Conservation (phyloP, 2,113 vertebrate genomes). For the Octodon degus region DNA sequence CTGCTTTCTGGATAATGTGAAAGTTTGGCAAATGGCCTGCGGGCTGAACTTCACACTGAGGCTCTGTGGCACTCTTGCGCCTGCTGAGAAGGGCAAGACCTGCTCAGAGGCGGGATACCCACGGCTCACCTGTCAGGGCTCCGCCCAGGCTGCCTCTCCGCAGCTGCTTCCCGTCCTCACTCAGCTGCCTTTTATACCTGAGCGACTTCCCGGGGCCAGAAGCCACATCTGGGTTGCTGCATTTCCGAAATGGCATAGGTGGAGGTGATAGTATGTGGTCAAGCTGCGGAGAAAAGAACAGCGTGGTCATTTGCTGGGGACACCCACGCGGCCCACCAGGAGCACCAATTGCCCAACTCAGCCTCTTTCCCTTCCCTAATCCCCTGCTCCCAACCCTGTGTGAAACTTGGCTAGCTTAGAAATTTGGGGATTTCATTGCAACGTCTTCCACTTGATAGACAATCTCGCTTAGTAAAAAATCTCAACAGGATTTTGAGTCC, state of each 20-base stretch:
- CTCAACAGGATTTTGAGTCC: background rate
- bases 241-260: slow-evolving; percentile 90
- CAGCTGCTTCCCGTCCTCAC: slow-evolving; percentile 91
- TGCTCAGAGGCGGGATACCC: fast-evolving
- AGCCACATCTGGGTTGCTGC: slow-evolving; percentile 92
- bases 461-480: background rate
- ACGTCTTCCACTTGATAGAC: background rate
- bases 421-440: background rate
- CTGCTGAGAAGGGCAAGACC: fast-evolving
- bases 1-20: background rate
- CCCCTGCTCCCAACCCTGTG: background rate
- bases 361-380: background rate
- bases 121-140: slow-evolving; percentile 90
- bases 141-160: slow-evolving; percentile 96
- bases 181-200: slow-evolving; percentile 92
- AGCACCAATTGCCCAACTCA: background rate
- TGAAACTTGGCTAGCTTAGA: background rate
- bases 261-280: slow-evolving; percentile 93
- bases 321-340: background rate
- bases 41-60: background rate
- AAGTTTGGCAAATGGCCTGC: background rate
- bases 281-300: slow-evolving; percentile 87
- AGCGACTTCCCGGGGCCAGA: slow-evolving; percentile 85
- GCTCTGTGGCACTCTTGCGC: fast-evolving
- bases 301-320: background rate